phyloP scores from a whole-genome alignment of 2,888 invertebrate species.

The Drosophila meridionalis region DNA sequence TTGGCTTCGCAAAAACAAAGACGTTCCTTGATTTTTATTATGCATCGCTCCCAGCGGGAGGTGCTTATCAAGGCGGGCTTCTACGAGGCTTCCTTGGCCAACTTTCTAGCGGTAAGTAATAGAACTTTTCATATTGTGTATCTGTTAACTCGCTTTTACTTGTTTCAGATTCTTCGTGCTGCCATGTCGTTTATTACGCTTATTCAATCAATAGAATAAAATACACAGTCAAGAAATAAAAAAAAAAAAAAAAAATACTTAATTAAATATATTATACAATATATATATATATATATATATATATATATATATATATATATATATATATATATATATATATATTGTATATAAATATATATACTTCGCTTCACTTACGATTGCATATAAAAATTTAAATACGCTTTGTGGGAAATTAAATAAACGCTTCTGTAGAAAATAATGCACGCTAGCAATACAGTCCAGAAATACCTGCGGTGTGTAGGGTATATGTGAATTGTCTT shows the following conservation, averaged over 20 bases:
- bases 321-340: too few species aligned
- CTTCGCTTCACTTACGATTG: not conserved
- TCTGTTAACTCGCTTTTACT: constrained; percentile 2
- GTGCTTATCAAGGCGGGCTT: constrained; percentile 80
- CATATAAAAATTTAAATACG: not conserved
- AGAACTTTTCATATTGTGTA: not conserved
- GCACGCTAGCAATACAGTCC: not conserved
- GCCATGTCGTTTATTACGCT: constrained; percentile 80
- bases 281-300: not conserved
- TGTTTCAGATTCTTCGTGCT: constrained; percentile 73
- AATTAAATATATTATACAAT: too few species aligned
- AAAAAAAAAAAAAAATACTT: not conserved
- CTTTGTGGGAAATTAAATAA: not conserved
- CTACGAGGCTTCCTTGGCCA: constrained; percentile 83
- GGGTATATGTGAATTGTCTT: not conserved
- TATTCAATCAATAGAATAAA: constrained; percentile 77
- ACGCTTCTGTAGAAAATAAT: not conserved
- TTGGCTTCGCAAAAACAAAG: constrained; percentile 73
- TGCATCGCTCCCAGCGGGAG: constrained; percentile 78
- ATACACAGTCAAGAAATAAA: not conserved
- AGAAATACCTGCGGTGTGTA: not conserved
- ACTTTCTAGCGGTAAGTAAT: constrained; percentile 77
- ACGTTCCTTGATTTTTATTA: constrained; percentile 69
- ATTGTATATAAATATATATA: not conserved
- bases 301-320: too few species aligned